phyloP scores from a whole-genome alignment of 2,888 invertebrate species.

The Parnassius mnemosyne region DNA sequence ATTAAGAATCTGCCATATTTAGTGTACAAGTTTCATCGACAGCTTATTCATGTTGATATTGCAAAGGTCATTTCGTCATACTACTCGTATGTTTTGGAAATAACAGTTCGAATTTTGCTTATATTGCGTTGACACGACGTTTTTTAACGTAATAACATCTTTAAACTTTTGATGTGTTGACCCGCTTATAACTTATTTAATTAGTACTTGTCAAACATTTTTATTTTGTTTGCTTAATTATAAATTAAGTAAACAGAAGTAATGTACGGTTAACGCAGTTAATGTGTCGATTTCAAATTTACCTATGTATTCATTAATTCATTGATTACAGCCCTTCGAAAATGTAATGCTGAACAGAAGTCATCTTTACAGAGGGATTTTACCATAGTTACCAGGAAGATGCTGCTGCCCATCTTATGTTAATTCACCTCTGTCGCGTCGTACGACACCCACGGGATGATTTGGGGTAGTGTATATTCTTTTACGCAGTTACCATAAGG shows the following conservation, averaged over 20 bases:
- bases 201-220: constrained; percentile 36
- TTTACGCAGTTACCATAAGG: no score
- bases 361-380: no score
- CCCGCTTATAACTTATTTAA: constrained; percentile 47
- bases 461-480: no score
- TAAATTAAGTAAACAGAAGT: constrained; percentile 35
- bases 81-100: constrained; percentile 36
- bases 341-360: no score
- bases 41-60: constrained; percentile 45
- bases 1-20: constrained; percentile 54
- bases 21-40: constrained; percentile 47
- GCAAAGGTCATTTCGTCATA: constrained; percentile 45
- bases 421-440: no score
- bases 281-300: no score
- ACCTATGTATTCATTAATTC: no score
- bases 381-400: no score
- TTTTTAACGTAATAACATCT: constrained; percentile 43
- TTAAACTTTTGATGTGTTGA: constrained; percentile 46
- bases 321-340: no score
- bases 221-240: constrained; percentile 43
- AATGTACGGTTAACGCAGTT: constrained; percentile 14
- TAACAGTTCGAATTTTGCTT: constrained; percentile 44
- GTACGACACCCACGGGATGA: no score
- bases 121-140: constrained; percentile 37
- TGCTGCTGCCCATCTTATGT: no score